A percentile compares a stretch with the other conserved stretches of the same genome.
phyloP scores from a whole-genome alignment of 2,888 invertebrate genomes.

The Selenia dentaria region DNA sequence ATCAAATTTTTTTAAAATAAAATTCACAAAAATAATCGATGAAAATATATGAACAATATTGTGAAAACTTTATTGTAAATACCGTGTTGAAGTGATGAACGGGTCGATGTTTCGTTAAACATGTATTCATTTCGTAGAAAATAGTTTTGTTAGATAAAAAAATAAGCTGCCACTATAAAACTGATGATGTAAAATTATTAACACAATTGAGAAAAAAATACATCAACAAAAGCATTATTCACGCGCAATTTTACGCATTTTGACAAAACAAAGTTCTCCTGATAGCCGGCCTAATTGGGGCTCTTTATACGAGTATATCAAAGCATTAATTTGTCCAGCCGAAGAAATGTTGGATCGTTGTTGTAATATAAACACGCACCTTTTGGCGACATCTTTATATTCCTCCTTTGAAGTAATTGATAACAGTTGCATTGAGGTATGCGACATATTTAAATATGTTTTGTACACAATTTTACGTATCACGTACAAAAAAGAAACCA shows the following conservation, averaged over 20 bases:
- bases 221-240: slow-evolving; percentile 3
- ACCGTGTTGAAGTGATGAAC: too few species aligned
- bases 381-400: slow-evolving; percentile 14
- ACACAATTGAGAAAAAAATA: not conserved
- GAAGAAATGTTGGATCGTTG: slow-evolving; percentile 12
- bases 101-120: too few species aligned
- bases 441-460: not conserved
- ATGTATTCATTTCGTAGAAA: too few species aligned
- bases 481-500: too few species aligned
- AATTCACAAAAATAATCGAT: not conserved
- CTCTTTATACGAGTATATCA: slow-evolving; percentile 19
- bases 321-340: slow-evolving; percentile 24
- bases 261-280: slow-evolving; percentile 21
- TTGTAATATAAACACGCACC: slow-evolving; percentile 3
- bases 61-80: too few species aligned
- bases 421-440: slow-evolving; percentile 6
- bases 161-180: not conserved
- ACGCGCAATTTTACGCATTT: not conserved
- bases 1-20: not conserved
- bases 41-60: not conserved
- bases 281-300: slow-evolving; percentile 19
- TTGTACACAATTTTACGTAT: too few species aligned
- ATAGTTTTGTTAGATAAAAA: too few species aligned
- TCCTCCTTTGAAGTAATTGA: slow-evolving; percentile 5
- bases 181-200: not conserved